Conservation (phyloP, 2,113 vertebrate species). For the Thamnophis sirtalis region DNA sequence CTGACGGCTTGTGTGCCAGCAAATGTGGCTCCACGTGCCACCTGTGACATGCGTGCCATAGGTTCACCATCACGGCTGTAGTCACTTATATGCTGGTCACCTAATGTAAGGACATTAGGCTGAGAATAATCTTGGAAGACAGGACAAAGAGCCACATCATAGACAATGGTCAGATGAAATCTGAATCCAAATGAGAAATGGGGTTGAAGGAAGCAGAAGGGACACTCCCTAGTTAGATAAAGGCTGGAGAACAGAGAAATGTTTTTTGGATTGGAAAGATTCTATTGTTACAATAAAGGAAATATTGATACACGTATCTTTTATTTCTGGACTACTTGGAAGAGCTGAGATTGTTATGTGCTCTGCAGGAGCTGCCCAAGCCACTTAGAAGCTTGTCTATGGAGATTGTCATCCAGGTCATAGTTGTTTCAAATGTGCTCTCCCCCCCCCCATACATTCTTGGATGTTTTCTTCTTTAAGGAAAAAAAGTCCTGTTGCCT, state of each 20-base stretch:
- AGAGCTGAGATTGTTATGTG: not conserved
- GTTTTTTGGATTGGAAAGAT: not conserved
- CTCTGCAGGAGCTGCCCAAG: not conserved
- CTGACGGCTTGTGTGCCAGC: too few species aligned
- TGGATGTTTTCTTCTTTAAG: not conserved
- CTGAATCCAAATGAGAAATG: not conserved
- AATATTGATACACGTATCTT: not conserved
- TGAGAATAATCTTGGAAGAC: not conserved
- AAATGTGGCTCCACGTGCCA: too few species aligned
- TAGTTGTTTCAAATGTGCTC: not conserved
- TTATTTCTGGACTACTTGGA: not conserved
- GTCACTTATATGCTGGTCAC: not conserved
- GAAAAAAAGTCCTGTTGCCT: not conserved
- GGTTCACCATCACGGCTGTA: too few species aligned
- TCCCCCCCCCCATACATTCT: not conserved
- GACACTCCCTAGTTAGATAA: not conserved
- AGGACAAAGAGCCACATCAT: not conserved
- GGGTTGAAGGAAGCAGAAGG: not conserved
- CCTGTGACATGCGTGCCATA: too few species aligned
- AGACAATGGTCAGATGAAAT: not conserved
- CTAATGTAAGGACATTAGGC: not conserved
- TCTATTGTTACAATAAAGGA: not conserved
- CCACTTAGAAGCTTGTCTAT: not conserved
- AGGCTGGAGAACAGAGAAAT: not conserved
- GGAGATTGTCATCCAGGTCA: not conserved